phyloP scores from a whole-genome alignment of 2,888 invertebrate genomes.

The Cataglyphis albicans region DNA sequence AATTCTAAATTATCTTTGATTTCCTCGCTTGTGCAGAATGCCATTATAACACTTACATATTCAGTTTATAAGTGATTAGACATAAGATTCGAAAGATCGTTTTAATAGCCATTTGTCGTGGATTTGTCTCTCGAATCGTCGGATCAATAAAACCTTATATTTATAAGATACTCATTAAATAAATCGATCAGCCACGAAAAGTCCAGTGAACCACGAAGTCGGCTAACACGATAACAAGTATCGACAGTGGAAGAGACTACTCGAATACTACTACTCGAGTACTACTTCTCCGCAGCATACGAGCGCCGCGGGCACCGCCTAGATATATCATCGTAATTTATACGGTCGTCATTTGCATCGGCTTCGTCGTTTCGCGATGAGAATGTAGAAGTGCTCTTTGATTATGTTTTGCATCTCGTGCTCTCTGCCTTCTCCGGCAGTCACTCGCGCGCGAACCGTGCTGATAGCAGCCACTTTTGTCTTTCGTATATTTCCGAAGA shows the following conservation, averaged over 20 bases:
- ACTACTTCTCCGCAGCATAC: conserved; percentile 55
- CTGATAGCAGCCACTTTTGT: conserved; percentile 39
- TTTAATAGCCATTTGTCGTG: conserved; percentile 54
- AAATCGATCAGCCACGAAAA: conserved; percentile 55
- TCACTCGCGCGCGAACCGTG: conserved; percentile 9
- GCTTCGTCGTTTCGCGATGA: conserved; percentile 68
- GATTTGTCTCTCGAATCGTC: conserved; percentile 37
- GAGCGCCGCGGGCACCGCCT: conserved; percentile 49
- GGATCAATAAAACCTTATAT: conserved; percentile 63
- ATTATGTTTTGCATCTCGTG: conserved; percentile 61
- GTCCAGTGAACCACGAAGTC: conserved; percentile 40
- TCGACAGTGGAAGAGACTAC: conserved; percentile 56
- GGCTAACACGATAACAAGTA: conserved; percentile 68
- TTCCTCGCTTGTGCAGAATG: neutral
- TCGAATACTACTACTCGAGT: conserved; percentile 14
- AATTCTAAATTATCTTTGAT: conserved; percentile 22
- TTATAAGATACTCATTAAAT: conserved; percentile 64
- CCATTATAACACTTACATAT: neutral
- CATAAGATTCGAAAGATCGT: neutral
- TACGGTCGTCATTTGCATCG: conserved; percentile 75
- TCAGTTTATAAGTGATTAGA: neutral
- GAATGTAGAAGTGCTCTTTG: conserved; percentile 60
- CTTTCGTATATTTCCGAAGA: conserved; percentile 58
- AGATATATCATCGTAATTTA: conserved; percentile 79
- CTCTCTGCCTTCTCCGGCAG: conserved; percentile 15